Percentiles rank a stretch among this genome's conserved stretches.
Conservation (phyloP, 2,113 vertebrate species). For the Myrmecobius fasciatus region DNA sequence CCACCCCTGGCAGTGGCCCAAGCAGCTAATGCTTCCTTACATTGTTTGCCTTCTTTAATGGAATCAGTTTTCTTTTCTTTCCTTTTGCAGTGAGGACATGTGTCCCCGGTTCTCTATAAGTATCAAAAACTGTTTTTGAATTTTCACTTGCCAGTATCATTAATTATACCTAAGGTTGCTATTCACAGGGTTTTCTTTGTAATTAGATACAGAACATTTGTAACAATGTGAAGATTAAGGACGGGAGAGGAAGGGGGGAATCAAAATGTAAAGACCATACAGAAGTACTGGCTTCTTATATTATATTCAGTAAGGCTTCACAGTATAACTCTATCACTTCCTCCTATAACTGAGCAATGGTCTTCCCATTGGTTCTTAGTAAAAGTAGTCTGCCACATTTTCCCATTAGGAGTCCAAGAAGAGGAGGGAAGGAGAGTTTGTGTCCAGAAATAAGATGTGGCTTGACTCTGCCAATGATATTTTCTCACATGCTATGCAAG, state of each 20-base stretch:
- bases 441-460: not conserved
- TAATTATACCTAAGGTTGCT: not conserved
- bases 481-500: not conserved
- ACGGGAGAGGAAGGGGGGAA: not conserved
- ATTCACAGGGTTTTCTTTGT: not conserved
- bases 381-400: not conserved
- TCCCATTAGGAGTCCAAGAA: not conserved
- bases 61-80: not conserved
- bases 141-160: not conserved
- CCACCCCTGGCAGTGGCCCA: not conserved
- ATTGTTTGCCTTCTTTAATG: not conserved
- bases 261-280: not conserved
- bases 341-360: not conserved
- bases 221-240: not conserved
- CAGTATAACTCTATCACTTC: not conserved
- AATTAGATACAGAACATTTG: not conserved
- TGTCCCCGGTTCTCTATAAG: not conserved
- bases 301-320: not conserved
- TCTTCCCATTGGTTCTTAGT: not conserved
- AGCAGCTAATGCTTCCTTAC: not conserved
- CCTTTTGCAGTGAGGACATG: not conserved
- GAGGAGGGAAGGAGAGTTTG: not conserved
- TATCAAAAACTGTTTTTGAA: not conserved
- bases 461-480: not conserved
- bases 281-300: not conserved